Evolutionary conservation across 2,113 vertebrate genomes (phyloP).

Genomic region (Ciconia stormi): DNA sequence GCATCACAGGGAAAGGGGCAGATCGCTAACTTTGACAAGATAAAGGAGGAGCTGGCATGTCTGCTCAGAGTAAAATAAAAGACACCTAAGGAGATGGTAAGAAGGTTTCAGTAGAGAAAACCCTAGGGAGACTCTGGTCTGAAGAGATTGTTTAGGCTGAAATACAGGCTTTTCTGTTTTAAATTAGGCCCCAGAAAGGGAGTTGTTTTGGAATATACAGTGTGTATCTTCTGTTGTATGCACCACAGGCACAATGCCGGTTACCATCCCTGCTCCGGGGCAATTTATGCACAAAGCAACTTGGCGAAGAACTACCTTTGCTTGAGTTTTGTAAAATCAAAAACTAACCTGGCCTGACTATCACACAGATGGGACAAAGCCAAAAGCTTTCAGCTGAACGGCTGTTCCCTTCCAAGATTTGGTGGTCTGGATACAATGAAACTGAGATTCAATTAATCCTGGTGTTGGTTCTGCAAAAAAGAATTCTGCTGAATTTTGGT

Average conservation of each 20-base stretch:
- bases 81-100: not conserved
- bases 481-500: not conserved
- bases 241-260: rapidly evolving
- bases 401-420: not conserved
- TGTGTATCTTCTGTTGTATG: not conserved
- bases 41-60: not conserved
- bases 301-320: not conserved
- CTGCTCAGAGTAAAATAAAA: not conserved
- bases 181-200: not conserved
- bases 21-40: not conserved
- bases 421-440: not conserved
- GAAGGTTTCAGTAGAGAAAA: not conserved
- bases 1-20: not conserved
- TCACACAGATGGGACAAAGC: not conserved
- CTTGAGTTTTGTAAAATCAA: not conserved
- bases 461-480: not conserved
- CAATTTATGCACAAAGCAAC: not conserved
- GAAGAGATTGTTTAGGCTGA: not conserved
- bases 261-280: not conserved
- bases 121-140: not conserved
- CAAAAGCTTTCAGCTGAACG: not conserved
- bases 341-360: not conserved
- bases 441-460: not conserved
- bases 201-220: not conserved
- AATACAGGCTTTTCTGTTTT: not conserved